Conservation (phyloP, 1,140 invertebrate species). For the Oscheius sp. region DNA sequence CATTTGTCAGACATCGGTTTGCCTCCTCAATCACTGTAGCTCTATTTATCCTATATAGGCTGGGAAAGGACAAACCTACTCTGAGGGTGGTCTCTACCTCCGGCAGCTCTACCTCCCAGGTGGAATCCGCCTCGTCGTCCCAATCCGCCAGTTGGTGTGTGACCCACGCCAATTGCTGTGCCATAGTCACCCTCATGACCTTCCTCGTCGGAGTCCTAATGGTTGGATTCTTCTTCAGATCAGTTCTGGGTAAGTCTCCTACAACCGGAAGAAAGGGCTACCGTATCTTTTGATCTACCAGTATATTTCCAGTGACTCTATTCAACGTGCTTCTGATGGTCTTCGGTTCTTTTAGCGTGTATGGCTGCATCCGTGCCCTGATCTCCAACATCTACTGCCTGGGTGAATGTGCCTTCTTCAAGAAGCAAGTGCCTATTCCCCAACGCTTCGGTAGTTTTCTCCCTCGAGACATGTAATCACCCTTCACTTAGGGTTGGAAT, state of each 20-base stretch:
- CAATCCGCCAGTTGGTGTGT: slow-evolving; percentile 5
- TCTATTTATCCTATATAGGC: slow-evolving; percentile 11
- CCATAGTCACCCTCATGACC: slow-evolving; percentile 36
- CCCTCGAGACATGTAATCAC: not conserved
- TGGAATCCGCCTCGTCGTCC: too few relatives aligned
- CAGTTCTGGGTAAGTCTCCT: slow-evolving; percentile 44
- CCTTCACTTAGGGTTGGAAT: not conserved
- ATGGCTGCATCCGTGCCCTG: slow-evolving; percentile 44
- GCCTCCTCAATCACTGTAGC: not conserved
- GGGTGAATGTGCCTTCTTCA: slow-evolving; percentile 3
- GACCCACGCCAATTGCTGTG: slow-evolving; percentile 32
- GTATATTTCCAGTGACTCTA: slow-evolving; percentile 45
- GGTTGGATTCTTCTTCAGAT: slow-evolving; percentile 52
- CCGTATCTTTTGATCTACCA: not conserved
- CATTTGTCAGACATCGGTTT: slow-evolving; percentile 19
- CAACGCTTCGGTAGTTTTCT: not conserved
- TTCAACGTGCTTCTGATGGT: slow-evolving; percentile 54
- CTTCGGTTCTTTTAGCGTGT: slow-evolving; percentile 42
- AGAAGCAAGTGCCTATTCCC: not conserved
- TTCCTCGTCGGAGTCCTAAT: slow-evolving; percentile 49
- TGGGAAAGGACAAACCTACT: not conserved
- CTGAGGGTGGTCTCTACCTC: too few relatives aligned
- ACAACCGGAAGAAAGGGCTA: too few relatives aligned
- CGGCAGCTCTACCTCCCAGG: too few relatives aligned
- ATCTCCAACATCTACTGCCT: slow-evolving; percentile 32